Evolutionary conservation across 2,113 vertebrate species (phyloP).

Genomic region (Heteronetta atricapilla): DNA sequence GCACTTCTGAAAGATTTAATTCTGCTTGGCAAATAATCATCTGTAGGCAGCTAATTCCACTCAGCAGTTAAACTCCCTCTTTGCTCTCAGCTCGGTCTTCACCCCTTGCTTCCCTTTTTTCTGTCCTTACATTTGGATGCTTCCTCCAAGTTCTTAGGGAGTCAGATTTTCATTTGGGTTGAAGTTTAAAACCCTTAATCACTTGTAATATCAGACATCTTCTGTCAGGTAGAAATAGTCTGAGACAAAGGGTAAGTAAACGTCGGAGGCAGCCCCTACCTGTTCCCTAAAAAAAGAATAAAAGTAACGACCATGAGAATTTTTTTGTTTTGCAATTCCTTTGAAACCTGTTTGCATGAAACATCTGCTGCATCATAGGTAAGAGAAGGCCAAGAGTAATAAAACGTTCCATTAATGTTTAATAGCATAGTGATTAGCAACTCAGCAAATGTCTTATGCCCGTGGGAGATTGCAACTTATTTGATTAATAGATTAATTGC

Average conservation of each 20-base stretch:
- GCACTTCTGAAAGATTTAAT: neutral
- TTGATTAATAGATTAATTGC: conserved; percentile 64
- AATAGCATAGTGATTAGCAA: conserved; percentile 53
- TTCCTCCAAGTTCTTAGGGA: neutral
- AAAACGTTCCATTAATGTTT: conserved; percentile 61
- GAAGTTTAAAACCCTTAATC: neutral
- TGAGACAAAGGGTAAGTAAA: neutral
- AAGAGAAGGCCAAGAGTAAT: conserved; percentile 58
- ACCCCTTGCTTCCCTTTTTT: neutral
- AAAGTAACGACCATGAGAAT: neutral
- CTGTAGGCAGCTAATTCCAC: neutral
- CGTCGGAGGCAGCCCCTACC: neutral
- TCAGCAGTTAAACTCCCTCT: neutral
- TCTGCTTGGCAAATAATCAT: conserved; percentile 18
- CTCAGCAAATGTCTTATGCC: conserved; percentile 28
- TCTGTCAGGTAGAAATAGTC: neutral
- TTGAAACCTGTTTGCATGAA: conserved; percentile 13
- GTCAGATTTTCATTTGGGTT: neutral
- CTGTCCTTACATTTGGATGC: neutral
- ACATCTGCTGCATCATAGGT: conserved; percentile 31
- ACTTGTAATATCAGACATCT: neutral
- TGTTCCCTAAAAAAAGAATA: neutral
- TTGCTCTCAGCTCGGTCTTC: neutral
- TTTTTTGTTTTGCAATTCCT: neutral
- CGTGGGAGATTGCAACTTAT: conserved; percentile 10